These are phyloP conservation scores for Enoplosus armatus DNA, from an alignment of 2,797 vertebrate genomes.

Conservation along the genomic window DNA sequence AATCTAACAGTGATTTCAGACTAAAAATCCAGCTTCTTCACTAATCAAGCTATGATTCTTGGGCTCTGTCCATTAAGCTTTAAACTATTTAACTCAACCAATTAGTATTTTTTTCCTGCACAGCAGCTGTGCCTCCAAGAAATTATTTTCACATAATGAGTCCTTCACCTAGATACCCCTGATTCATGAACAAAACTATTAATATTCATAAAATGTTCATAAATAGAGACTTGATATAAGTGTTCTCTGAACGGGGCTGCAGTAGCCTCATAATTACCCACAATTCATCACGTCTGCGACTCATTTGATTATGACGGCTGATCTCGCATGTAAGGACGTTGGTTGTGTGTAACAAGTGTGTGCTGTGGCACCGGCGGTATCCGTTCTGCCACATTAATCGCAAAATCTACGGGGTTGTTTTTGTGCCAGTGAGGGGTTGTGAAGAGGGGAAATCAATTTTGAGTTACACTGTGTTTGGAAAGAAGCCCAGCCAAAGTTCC, in stretches of 20 bases:
- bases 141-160: slow-evolving; percentile 46
- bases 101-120: slow-evolving; percentile 10
- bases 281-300: slow-evolving; percentile 60
- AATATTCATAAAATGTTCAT: slow-evolving; percentile 56
- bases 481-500: slow-evolving; percentile 58
- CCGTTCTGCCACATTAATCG: slow-evolving; percentile 67
- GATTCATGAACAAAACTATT: slow-evolving; percentile 53
- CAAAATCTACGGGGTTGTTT: slow-evolving; percentile 57
- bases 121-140: slow-evolving; percentile 9
- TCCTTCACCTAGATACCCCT: slow-evolving; percentile 45
- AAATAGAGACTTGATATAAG: slow-evolving; percentile 52
- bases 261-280: slow-evolving; percentile 58
- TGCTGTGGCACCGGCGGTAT: slow-evolving; percentile 6
- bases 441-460: slow-evolving; percentile 67
- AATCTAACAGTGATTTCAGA: background rate
- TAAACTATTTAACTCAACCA: slow-evolving; percentile 33
- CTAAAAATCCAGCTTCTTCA: background rate
- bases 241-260: slow-evolving; percentile 32
- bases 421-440: slow-evolving; percentile 44
- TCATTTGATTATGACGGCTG: slow-evolving; percentile 44
- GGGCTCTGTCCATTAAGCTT: slow-evolving; percentile 4
- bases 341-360: slow-evolving; percentile 22
- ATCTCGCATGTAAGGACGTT: slow-evolving; percentile 28
- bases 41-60: background rate
- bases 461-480: slow-evolving; percentile 68